These are phyloP conservation scores for Callosobruchus maculatus DNA, from an alignment of 2,888 invertebrate genomes.

Conservation along the genomic window DNA sequence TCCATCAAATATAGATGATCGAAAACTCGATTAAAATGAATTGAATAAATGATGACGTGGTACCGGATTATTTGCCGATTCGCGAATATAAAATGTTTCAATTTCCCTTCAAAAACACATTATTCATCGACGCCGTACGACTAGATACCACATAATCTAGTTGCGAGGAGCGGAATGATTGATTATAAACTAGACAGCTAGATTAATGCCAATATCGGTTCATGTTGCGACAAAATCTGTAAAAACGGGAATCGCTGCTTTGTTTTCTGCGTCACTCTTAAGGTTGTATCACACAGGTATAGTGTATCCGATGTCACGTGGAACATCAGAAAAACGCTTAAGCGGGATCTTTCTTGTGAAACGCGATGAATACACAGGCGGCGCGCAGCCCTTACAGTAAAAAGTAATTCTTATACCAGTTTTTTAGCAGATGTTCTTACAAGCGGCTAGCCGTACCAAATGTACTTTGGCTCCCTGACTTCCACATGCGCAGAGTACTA, in stretches of 20 bases:
- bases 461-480: no score
- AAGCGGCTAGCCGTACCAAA: no score
- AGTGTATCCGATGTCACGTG: no score
- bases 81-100: slow-evolving; percentile 26
- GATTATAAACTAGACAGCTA: background rate
- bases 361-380: no score
- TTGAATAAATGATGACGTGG: slow-evolving; percentile 29
- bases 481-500: no score
- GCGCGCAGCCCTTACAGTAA: no score
- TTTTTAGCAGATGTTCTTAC: no score
- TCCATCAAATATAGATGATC: slow-evolving; percentile 31
- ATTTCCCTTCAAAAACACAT: slow-evolving; percentile 24
- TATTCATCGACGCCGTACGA: slow-evolving; percentile 5
- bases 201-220: background rate
- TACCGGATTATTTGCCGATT: slow-evolving; percentile 11
- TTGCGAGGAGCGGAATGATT: background rate
- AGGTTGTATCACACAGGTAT: no score
- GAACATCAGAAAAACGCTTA: no score
- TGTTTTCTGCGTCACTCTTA: no score
- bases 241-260: background rate
- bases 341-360: no score
- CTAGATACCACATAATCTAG: background rate
- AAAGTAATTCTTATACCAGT: no score
- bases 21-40: slow-evolving; percentile 31
- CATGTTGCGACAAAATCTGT: background rate